Evolutionary conservation across 2,797 vertebrate species (phyloP), one percentile per base, ranked within the genome.

Genomic region (Acanthurus tractus): DNA sequence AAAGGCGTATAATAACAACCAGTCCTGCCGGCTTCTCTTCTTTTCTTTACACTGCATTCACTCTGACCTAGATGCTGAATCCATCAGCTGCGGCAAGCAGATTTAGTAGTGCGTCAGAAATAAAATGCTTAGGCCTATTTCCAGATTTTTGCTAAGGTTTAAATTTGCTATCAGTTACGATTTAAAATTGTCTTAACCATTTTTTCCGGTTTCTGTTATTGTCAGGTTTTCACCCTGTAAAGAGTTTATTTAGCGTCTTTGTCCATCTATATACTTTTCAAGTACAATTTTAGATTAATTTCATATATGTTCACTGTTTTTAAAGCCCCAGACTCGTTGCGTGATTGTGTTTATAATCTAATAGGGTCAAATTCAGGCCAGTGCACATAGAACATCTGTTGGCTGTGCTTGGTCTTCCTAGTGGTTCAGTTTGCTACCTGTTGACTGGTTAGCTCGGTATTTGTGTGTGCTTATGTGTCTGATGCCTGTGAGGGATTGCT

Each of bases 31-130:
- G n/a, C 54, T 11, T 74, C 62, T 56, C 36, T 22, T 68, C 70
- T 56, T 57, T 56, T 74, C 36, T 70, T 64, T 66, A 70, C 70
- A 65, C 71, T 70, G 75, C 74, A 68, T 89, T 88, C 62, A 74
- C 74, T 83, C 64, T 93, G 90, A 93, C 92, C 89, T 89, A 91
- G 71, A 89, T 91, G 81, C 76, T 75, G 77, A 83, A 87, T 89
- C 84, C 85, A 85, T 87, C 88, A 90, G 81, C 86, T 89, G 85
- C 62, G 20, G 81, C 81, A 88, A 90, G 83, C 87, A 90, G 76
- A 88, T 91, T 90, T 89, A 72, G 74, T 76, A 67, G 87, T 89
- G 86, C 79, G 25, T 90, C 84, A 88, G 83, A 86, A 83, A 79
- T 74, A 56, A 83, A 92, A 89, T 86, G 57, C 86, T 81, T 79